These are phyloP conservation scores for Clunio marinus DNA, from an alignment of 2,888 invertebrate species.

Conservation along the genomic window DNA sequence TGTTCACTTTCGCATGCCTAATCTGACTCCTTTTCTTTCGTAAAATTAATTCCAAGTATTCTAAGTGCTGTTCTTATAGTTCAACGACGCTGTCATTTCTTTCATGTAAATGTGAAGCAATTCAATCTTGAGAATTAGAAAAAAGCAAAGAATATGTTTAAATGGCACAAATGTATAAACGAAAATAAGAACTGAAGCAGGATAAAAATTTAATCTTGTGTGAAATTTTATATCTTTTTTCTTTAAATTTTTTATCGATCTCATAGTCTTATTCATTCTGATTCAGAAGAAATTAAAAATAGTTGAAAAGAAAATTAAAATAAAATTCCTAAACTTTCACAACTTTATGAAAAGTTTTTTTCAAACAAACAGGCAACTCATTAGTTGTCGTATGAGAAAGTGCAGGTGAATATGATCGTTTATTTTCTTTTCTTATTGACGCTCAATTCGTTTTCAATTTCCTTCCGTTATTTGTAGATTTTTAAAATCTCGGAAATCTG, in stretches of 20 bases:
- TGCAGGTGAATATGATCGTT: too few relatives aligned
- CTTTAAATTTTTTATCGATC: not conserved
- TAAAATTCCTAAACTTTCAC: too few relatives aligned
- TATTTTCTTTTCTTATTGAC: too few relatives aligned
- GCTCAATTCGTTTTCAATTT: too few relatives aligned
- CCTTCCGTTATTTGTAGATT: too few relatives aligned
- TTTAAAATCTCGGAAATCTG: too few relatives aligned
- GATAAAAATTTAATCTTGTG: slow-evolving; percentile 25
- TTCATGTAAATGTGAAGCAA: slow-evolving; percentile 29
- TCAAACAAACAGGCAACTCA: too few relatives aligned
- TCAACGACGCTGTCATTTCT: not conserved
- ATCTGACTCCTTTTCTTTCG: slow-evolving; percentile 1
- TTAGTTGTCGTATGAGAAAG: too few relatives aligned
- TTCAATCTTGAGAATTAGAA: slow-evolving; percentile 23
- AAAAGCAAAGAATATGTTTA: slow-evolving; percentile 25
- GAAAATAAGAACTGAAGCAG: not conserved
- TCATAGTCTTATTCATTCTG: too few relatives aligned
- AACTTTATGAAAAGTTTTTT: too few relatives aligned
- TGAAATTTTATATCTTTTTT: slow-evolving; percentile 16
- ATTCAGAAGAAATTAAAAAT: too few relatives aligned
- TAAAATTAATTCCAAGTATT: slow-evolving; percentile 14
- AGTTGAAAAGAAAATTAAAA: too few relatives aligned
- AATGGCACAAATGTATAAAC: not conserved
- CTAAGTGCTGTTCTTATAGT: not conserved
- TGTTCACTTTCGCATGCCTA: slow-evolving; percentile 12